Percentiles rank a stretch among this genome's conserved stretches.
phyloP scores from a whole-genome alignment of 2,888 invertebrate genomes.

The Stenolophus ochropezus region DNA sequence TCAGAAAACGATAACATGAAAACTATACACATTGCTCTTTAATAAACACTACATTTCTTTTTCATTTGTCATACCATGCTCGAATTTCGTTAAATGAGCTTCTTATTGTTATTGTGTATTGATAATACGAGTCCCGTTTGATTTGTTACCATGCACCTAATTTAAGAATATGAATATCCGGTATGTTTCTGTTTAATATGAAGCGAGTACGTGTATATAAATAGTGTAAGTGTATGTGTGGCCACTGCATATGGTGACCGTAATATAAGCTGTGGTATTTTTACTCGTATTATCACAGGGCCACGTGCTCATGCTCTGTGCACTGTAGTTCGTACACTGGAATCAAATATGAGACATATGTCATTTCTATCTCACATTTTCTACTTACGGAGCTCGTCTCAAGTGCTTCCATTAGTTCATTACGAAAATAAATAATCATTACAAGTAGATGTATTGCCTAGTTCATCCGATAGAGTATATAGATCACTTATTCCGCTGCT shows the following conservation, averaged over 20 bases:
- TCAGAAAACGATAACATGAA: too few species aligned
- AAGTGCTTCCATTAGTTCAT: slow-evolving; percentile 71
- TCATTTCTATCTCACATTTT: slow-evolving; percentile 45
- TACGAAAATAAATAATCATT: slow-evolving; percentile 67
- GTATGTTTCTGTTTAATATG: not conserved
- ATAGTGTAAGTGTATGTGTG: slow-evolving; percentile 9
- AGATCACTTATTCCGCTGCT: too few species aligned
- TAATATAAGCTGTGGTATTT: slow-evolving; percentile 56
- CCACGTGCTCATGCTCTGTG: slow-evolving; percentile 48
- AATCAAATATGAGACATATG: slow-evolving; percentile 14
- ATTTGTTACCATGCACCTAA: too few species aligned
- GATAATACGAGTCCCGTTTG: too few species aligned
- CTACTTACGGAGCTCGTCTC: slow-evolving; percentile 58
- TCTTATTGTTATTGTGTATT: too few species aligned
- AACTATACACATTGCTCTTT: too few species aligned
- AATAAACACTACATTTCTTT: too few species aligned
- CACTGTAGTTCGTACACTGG: not conserved
- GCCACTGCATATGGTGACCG: slow-evolving; percentile 45
- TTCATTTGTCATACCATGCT: too few species aligned
- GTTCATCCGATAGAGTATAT: not conserved
- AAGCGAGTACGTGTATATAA: not conserved
- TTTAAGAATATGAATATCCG: not conserved
- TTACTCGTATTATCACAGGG: slow-evolving; percentile 50
- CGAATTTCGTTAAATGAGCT: too few species aligned
- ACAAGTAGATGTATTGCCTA: not conserved